Percentiles rank a stretch among this genome's conserved stretches.
These are phyloP conservation scores for Lerista edwardsae DNA, from an alignment of 2,797 vertebrate species.

Conservation along the genomic window DNA sequence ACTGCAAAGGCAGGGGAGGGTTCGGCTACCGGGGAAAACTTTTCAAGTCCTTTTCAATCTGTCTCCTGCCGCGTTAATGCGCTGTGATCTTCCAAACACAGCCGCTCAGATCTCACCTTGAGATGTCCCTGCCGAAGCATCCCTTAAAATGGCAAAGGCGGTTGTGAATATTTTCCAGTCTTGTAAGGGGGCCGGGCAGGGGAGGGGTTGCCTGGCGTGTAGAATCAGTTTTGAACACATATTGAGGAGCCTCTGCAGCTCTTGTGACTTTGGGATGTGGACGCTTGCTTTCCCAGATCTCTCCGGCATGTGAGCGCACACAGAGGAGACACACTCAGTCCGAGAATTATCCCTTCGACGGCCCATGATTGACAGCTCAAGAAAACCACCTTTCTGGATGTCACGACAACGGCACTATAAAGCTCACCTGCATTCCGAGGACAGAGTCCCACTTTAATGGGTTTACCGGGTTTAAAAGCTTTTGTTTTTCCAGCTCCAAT, in stretches of 20 bases:
- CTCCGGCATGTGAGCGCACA: neutral
- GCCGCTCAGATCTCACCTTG: slow-evolving; percentile 60
- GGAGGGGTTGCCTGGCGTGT: neutral
- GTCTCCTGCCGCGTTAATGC: slow-evolving; percentile 60
- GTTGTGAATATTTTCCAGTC: slow-evolving; percentile 62
- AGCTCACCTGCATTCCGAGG: rapidly evolving
- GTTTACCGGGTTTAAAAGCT: neutral
- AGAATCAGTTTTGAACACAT: slow-evolving; percentile 56
- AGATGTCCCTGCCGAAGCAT: slow-evolving; percentile 50
- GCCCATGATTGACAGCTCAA: slow-evolving; percentile 37
- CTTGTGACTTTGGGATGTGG: slow-evolving; percentile 7
- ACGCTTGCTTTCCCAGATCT: slow-evolving; percentile 44
- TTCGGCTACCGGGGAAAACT: slow-evolving; percentile 46
- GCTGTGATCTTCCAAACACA: slow-evolving; percentile 65
- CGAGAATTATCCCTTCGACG: slow-evolving; percentile 34
- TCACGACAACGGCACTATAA: neutral
- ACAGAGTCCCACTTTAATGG: neutral
- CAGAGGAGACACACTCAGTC: neutral
- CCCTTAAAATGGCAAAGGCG: slow-evolving; percentile 53
- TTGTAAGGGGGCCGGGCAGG: too few species aligned
- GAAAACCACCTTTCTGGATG: slow-evolving; percentile 13
- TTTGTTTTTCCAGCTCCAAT: neutral
- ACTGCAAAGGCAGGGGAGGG: slow-evolving; percentile 61
- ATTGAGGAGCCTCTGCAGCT: slow-evolving; percentile 47
- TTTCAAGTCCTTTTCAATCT: slow-evolving; percentile 54